Conservation (phyloP, 1,140 invertebrate species). For the Drosophila ogumai region DNA sequence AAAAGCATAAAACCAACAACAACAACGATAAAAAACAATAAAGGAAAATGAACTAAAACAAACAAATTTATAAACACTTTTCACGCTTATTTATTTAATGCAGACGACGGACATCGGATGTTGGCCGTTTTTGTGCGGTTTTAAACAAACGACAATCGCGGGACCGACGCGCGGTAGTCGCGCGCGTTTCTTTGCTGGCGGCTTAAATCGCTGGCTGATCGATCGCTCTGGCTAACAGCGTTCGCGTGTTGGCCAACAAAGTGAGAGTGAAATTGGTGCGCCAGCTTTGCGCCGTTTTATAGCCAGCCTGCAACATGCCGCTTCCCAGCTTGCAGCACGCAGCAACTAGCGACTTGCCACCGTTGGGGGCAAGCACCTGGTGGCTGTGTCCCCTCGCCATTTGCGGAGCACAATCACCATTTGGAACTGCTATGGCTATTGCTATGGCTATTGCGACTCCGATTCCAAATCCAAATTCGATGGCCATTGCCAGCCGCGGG, state of each 20-base stretch:
- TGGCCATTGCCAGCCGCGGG: slow-evolving; percentile 33
- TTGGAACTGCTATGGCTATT: slow-evolving; percentile 14
- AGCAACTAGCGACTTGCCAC: slow-evolving; percentile 37
- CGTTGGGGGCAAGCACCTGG: slow-evolving; percentile 74
- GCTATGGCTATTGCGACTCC: neutral
- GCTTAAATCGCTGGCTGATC: slow-evolving; percentile 22
- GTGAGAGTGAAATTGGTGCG: slow-evolving; percentile 77
- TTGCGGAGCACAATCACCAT: slow-evolving; percentile 48
- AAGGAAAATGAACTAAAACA: slow-evolving; percentile 18
- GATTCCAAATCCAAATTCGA: slow-evolving; percentile 1
- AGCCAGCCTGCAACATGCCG: slow-evolving; percentile 32
- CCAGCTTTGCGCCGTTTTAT: slow-evolving; percentile 62
- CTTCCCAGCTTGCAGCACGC: slow-evolving; percentile 28
- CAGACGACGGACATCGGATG: neutral
- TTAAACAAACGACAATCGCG: slow-evolving; percentile 1
- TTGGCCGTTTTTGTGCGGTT: neutral
- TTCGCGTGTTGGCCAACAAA: slow-evolving; percentile 70
- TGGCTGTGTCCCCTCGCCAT: slow-evolving; percentile 35
- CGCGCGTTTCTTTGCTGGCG: slow-evolving; percentile 12
- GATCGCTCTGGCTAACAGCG: neutral
- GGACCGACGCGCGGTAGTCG: slow-evolving; percentile 9
- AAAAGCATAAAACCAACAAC: slow-evolving; percentile 20
- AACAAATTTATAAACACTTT: slow-evolving; percentile 51
- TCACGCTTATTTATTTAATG: slow-evolving; percentile 42
- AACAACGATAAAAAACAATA: slow-evolving; percentile 3